A percentile compares a stretch with the other conserved stretches of the same genome.
Evolutionary conservation across 2,113 vertebrate species (phyloP).

Genomic region (Callopanchax toddi): DNA sequence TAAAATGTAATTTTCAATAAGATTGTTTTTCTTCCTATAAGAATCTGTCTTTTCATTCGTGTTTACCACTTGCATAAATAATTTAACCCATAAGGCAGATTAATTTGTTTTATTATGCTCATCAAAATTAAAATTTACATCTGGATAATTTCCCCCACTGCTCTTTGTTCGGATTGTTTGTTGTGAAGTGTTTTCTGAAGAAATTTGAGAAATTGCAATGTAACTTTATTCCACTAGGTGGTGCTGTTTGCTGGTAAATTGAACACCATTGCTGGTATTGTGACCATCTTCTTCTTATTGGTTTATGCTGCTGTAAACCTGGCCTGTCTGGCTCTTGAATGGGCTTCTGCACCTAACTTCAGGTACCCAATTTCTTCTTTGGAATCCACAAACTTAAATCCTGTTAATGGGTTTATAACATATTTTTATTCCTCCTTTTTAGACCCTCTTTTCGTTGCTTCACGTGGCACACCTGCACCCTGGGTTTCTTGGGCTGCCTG

Average conservation of each 20-base stretch:
- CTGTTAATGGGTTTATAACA: not conserved
- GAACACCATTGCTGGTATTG: slow-evolving; percentile 86
- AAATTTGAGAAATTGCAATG: not conserved
- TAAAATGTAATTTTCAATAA: not conserved
- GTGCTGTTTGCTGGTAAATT: slow-evolving; percentile 72
- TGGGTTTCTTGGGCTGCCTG: slow-evolving; percentile 81
- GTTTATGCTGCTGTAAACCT: slow-evolving; percentile 88
- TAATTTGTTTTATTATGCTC: too few relatives aligned
- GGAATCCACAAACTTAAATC: not conserved
- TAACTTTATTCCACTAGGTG: slow-evolving; percentile 44
- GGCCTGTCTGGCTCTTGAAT: slow-evolving; percentile 87
- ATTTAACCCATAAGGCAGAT: too few relatives aligned
- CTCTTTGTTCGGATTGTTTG: not conserved
- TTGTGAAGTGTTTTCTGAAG: not conserved
- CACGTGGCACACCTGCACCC: slow-evolving; percentile 83
- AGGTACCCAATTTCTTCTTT: slow-evolving; percentile 40
- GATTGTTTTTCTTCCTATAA: too few relatives aligned
- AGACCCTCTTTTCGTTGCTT: slow-evolving; percentile 83
- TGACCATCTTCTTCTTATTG: slow-evolving; percentile 87
- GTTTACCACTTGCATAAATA: too few relatives aligned
- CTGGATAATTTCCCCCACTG: too few relatives aligned
- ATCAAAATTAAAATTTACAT: too few relatives aligned
- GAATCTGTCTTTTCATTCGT: too few relatives aligned
- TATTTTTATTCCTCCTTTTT: not conserved
- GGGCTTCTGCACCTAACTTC: slow-evolving; percentile 89